Evolutionary conservation across 2,113 vertebrate genomes (phyloP).

Genomic region (Ophiodon elongatus): DNA sequence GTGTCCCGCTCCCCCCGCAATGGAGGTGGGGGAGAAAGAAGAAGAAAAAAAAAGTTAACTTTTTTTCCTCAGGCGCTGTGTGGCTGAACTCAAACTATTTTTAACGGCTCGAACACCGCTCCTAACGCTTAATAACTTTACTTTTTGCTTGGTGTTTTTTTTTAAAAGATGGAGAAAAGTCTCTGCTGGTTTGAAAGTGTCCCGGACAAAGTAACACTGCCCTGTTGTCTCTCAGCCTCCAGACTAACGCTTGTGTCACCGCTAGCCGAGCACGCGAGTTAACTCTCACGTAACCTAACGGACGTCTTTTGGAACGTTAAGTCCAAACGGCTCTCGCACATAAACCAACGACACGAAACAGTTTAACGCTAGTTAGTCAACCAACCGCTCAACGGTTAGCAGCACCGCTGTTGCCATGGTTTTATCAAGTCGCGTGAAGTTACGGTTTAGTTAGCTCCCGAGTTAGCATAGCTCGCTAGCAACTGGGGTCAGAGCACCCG

Average conservation of each 20-base stretch:
- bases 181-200: neutral
- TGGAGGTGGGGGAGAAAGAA: constrained; percentile 43
- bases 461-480: constrained; percentile 72
- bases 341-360: neutral
- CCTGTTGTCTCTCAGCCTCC: constrained; percentile 34
- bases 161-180: neutral
- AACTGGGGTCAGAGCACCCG: constrained; percentile 30
- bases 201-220: constrained; percentile 62
- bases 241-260: too few species aligned
- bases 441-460: constrained; percentile 57
- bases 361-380: too few species aligned
- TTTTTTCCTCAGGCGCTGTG: neutral
- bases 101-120: neutral
- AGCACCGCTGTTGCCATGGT: neutral
- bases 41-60: neutral
- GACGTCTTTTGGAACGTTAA: neutral
- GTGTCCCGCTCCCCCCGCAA: constrained; percentile 36
- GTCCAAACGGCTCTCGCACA: neutral
- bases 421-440: constrained; percentile 17
- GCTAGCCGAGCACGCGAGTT: constrained; percentile 65
- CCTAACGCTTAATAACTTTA: neutral
- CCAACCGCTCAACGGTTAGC: neutral
- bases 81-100: neutral
- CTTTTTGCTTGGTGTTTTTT: neutral
- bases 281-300: constrained; percentile 9